phyloP scores from a whole-genome alignment of 2,888 invertebrate genomes.

The Aspidiotus rigidus region DNA sequence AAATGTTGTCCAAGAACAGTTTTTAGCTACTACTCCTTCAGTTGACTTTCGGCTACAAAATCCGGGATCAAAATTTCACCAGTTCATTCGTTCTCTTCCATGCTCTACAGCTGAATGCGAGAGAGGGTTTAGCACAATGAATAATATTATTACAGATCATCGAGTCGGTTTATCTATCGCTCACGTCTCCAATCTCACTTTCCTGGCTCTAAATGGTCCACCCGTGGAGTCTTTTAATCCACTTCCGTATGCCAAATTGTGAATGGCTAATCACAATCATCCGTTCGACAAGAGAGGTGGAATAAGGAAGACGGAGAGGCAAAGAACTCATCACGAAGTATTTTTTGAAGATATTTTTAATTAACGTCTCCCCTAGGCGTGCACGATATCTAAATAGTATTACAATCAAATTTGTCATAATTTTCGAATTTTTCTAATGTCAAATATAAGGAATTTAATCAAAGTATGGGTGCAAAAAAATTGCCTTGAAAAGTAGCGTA shows the following conservation, averaged over 20 bases:
- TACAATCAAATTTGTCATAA: background rate
- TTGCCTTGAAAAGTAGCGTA: too few relatives aligned
- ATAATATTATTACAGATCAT: conserved; percentile 2
- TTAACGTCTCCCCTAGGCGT: background rate
- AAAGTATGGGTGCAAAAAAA: too few relatives aligned
- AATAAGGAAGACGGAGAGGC: background rate
- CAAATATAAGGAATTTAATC: too few relatives aligned
- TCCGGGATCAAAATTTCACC: background rate
- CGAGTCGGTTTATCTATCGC: background rate
- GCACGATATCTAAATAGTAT: background rate
- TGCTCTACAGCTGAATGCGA: background rate
- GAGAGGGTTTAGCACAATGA: background rate
- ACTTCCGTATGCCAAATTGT: background rate
- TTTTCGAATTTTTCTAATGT: too few relatives aligned
- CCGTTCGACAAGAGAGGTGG: background rate
- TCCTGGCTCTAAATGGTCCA: background rate
- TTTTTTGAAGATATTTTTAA: background rate
- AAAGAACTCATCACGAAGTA: background rate
- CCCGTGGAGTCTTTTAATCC: background rate
- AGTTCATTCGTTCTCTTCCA: conserved; percentile 1
- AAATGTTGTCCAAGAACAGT: background rate
- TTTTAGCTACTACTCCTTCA: background rate
- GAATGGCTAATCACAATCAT: background rate
- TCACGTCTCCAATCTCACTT: background rate
- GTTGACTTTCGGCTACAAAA: background rate